Evolutionary conservation across 2,797 vertebrate species (phyloP), one percentile per base, ranked within the genome.

Genomic region (Carapus acus): DNA sequence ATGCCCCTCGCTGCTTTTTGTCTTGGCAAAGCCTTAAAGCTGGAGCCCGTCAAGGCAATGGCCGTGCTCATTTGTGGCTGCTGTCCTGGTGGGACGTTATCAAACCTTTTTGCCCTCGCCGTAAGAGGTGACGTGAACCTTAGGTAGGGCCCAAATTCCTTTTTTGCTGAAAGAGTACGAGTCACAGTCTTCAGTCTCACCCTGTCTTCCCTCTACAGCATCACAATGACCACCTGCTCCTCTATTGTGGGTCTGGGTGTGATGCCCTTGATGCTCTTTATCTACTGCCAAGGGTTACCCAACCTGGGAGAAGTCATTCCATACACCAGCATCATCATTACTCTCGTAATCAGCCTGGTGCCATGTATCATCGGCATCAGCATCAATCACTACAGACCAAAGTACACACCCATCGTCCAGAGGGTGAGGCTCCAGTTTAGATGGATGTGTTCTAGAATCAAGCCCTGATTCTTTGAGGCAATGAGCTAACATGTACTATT

Each of bases 111-210:
- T 45, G 77, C 86, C 16, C 69, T 92, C 69, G 83, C 84, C 15
- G 15, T 90, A 3, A 83, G 88, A 39, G 90, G 90, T 3, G 91
- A 94, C 81, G 88, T 90, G 89, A 94, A 93, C 59, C 90, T 94
- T 71, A 93, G 91, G 91, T 93, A 87, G 77, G 49, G n/a, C 36
- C 24, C 38, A 16, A n/a, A 22, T 31, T 8, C 19, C 11, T 15
- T 7, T 36, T n/a, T n/a, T 15, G 14, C 34, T 15, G 13, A n/a
- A n/a, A 20, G 8, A 21, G 2, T n/a, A 23, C 8, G 34, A 38
- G 15, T 51, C 39, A 2, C 31, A 43, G 31, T 14, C 19, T 54
- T 23, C 3, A n/a, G n/a, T 41, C 39, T 41, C 15, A 49, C 44
- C 48, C 48, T 49, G 41, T 44, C 17, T 24, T 6, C 71, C 49